phyloP scores from a whole-genome alignment of 2,888 invertebrate species.

The Drosophila macrospina region DNA sequence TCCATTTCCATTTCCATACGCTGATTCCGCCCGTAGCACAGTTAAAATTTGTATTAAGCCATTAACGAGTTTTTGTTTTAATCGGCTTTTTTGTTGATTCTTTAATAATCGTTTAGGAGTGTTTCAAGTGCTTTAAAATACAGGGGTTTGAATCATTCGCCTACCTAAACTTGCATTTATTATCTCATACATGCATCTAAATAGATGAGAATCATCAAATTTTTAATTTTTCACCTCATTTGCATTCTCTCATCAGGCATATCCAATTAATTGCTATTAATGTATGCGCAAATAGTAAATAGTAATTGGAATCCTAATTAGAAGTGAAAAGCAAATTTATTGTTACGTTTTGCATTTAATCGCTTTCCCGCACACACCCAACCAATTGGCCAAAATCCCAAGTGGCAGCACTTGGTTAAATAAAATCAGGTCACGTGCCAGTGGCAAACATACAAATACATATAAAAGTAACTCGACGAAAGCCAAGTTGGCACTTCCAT shows the following conservation, averaged over 20 bases:
- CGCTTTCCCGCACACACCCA: conserved; percentile 25
- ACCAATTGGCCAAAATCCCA: conserved; percentile 26
- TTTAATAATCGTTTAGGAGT: neutral
- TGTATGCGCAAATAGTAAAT: conserved; percentile 4
- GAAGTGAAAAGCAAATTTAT: conserved; percentile 35
- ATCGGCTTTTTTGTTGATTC: conserved; percentile 38
- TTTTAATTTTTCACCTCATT: conserved; percentile 1
- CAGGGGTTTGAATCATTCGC: neutral
- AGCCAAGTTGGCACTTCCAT: conserved; percentile 33
- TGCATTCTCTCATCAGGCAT: neutral
- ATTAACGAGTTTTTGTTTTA: conserved; percentile 51
- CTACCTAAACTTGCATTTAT: neutral
- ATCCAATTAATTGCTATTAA: conserved; percentile 21
- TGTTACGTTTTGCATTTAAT: conserved; percentile 34
- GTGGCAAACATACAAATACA: conserved; percentile 13
- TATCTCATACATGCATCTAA: neutral
- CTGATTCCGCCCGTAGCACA: neutral
- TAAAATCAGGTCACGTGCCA: conserved; percentile 54
- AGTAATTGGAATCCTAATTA: conserved; percentile 26
- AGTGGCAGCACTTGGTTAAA: conserved; percentile 17
- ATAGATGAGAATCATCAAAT: neutral
- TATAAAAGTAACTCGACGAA: neutral
- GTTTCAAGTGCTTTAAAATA: neutral
- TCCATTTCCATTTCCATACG: conserved; percentile 1
- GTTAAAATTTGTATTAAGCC: conserved; percentile 42